Base-by-base conservation (phyloP, 92 coral and sea anemone genomes). In the Porites divaricata region DNA sequence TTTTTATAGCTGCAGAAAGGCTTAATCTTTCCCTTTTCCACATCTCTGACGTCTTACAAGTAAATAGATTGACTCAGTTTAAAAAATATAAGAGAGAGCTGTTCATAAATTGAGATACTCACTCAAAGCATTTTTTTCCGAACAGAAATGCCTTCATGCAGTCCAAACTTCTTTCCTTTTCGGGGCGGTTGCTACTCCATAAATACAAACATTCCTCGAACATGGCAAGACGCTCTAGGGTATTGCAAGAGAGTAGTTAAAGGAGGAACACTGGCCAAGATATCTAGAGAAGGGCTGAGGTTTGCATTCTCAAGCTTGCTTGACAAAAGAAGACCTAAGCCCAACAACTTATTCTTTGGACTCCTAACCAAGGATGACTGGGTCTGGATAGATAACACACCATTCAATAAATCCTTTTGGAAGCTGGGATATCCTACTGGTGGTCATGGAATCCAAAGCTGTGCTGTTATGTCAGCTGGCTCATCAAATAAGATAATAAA, bases 101-200 rank as follows among this genome's bases (percentile, higher is more conserved):
- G 45, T 6, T 6, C 45, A 35, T 35, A 35, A 35, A 35, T 0
- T 4, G 45, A 35, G 45, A 35, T 65, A 20, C 22, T 25, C 22
- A 20, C 25, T 14, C 17, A 11, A 6, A 22, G 24, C 4, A 19
- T 8, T 17, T 1, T 77, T 22, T 59, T 77, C 45, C 16, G 14
- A 19, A 24, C 70, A 77, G 81, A 67, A 16, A 71, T 57, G 0
- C 9, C 49, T 20, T 23, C 20, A 6, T 79, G 84, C 53, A 67
- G 53, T 66, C 65, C 52, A 0, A 12, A 4, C 17, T 79, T 67
- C 59, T 79, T 68, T 15, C 75, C 74, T 2, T 66, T 79, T 24
- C 84, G 23, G 2, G 84, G 84, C 16, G 84, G 84, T 79, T 79
- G 84, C 20, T 79, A 64, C 75, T 79, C 75, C 4, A 16, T 79